Evolutionary conservation across 2,888 invertebrate genomes (phyloP), one percentile per base, ranked within the genome.

Genomic region (Cremastinae sp.): DNA sequence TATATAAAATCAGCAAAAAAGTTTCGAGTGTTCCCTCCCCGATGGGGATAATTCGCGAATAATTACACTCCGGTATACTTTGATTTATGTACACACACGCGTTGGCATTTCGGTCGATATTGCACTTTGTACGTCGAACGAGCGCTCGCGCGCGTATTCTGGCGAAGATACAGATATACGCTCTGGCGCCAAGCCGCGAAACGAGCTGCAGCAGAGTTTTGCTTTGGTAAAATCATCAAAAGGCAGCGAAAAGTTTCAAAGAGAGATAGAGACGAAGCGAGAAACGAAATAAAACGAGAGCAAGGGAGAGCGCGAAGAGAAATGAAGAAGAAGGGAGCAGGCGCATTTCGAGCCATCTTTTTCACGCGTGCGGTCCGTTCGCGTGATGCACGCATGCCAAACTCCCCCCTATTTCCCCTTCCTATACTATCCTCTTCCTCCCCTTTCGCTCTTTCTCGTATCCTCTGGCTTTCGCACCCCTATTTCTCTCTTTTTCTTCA

Each of bases 351-450:
- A 66, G 56, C 66, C 66, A 56, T 66, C 66, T 66, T 66, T 66
- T 28, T 86, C 87, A 87, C 87, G 87, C 87, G 83, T 87, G 79
- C 85, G 83, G 82, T 86, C 84, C 84, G 85, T 85, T 86, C 85
- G 87, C 85, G 86, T 85, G 85, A 59, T 68, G 76, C 71, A 41
- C 74, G 28, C 28, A 28, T 28, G 28, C 28, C 28, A 28, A 28
- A 28, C 28, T 5, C 28, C 28, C 28, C 28, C 28, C 28, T n/a
- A n/a, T n/a, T n/a, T 28, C 28, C 28, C 5, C 28, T 28, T 5
- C 28, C 5, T 5, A 2, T 28, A 5, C 28, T 28, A n/a, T 28
- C 28, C 2, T 28, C 2, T 28, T 5, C 28, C 5, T 28, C 5
- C 28, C 73, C 28, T 18, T 36, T n/a, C 49, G 34, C 45, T 59